Percentiles rank a stretch among this genome's conserved stretches.
phyloP scores from a whole-genome alignment of 2,113 vertebrate species.

The Paramormyrops kingsleyae region DNA sequence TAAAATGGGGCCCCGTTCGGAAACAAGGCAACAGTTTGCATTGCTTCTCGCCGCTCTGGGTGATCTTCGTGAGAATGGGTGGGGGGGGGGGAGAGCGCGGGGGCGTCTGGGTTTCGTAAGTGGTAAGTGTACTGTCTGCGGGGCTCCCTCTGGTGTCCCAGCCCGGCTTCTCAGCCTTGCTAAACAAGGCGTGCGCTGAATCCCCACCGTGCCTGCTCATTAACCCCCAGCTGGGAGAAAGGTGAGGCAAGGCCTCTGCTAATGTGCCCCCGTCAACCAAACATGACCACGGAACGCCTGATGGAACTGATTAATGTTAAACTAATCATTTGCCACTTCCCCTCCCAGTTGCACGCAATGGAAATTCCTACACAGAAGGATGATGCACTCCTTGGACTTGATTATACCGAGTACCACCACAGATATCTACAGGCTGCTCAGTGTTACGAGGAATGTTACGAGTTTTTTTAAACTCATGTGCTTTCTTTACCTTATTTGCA shows the following conservation, averaged over 20 bases:
- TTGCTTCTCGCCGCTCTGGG: background rate
- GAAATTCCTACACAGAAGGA: background rate
- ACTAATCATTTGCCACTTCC: conserved; percentile 4
- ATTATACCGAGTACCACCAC: background rate
- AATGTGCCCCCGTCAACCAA: conserved; percentile 21
- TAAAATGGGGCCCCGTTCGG: background rate
- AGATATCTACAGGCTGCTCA: background rate
- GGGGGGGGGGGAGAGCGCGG: background rate
- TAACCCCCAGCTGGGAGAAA: conserved; percentile 24
- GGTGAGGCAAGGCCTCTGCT: conserved; percentile 7
- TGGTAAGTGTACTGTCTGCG: background rate
- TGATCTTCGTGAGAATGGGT: background rate
- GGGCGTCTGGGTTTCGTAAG: background rate
- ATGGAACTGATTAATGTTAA: conserved; percentile 13
- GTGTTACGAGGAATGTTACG: background rate
- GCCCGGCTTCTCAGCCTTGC: background rate
- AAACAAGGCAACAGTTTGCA: conserved; percentile 10
- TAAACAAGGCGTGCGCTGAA: background rate
- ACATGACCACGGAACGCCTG: conserved; percentile 11
- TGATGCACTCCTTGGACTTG: background rate
- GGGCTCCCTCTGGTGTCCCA: conserved; percentile 12
- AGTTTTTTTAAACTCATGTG: background rate
- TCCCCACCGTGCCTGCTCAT: conserved; percentile 4
- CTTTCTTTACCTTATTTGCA: background rate
- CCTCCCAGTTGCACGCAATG: background rate